Conservation (phyloP, 2,888 invertebrate species). For the Platyscelio sp. region DNA sequence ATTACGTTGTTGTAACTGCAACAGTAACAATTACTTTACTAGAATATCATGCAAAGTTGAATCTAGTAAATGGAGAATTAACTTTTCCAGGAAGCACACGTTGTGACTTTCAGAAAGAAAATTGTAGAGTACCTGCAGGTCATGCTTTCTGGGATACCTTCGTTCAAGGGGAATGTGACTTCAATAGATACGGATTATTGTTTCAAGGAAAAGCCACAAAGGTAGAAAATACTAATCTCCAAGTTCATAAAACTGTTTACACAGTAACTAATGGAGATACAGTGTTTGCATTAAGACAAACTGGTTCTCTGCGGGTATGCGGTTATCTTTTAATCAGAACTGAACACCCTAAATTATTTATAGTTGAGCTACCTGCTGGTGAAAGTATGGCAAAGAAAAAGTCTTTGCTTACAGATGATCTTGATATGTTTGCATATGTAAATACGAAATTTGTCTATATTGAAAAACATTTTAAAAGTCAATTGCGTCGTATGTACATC, state of each 20-base stretch:
- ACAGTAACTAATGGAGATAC: constrained; percentile 40
- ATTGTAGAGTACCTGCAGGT: neutral
- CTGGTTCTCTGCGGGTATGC: neutral
- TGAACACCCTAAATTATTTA: constrained; percentile 60
- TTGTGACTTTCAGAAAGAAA: neutral
- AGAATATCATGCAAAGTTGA: too few relatives aligned
- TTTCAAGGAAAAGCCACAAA: neutral
- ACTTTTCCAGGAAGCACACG: neutral
- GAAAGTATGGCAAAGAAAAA: neutral
- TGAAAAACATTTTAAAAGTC: constrained; percentile 71
- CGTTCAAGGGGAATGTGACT: neutral
- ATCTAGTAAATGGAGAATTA: too few relatives aligned
- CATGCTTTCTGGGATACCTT: too few relatives aligned
- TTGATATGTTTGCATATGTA: constrained; percentile 71
- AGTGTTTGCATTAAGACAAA: constrained; percentile 64
- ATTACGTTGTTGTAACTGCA: constrained; percentile 10
- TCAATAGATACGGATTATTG: neutral
- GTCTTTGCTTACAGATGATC: constrained; percentile 13
- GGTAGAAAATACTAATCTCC: neutral
- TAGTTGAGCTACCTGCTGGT: constrained; percentile 14
- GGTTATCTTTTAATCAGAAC: constrained; percentile 36
- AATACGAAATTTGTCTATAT: constrained; percentile 76
- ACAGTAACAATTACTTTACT: too few relatives aligned
- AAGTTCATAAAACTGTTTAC: constrained; percentile 26
- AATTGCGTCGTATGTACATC: constrained; percentile 64